These are phyloP conservation scores for Penaeus monodon DNA, from an alignment of 2,888 invertebrate species.

Conservation along the genomic window DNA sequence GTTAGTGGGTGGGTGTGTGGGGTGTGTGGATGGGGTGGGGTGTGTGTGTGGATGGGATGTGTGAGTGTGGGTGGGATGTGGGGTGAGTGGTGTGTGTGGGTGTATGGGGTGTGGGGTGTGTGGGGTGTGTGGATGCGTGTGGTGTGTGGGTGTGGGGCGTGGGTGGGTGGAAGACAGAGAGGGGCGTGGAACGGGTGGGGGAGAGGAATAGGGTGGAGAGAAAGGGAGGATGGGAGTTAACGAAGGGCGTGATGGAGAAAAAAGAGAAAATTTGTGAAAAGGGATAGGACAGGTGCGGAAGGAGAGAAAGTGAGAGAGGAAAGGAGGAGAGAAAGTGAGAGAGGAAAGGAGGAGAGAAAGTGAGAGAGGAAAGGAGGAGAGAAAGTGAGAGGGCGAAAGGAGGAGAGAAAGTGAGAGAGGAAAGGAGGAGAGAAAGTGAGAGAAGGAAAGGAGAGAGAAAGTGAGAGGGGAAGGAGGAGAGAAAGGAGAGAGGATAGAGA, in stretches of 20 bases:
- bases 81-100: not conserved
- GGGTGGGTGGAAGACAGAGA: not conserved
- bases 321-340: no score
- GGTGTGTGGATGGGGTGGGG: not conserved
- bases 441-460: no score
- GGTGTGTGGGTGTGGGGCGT: not conserved
- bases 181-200: not conserved
- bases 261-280: no score
- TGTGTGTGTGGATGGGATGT: not conserved
- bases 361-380: not conserved
- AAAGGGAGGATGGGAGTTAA: not conserved
- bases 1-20: not conserved
- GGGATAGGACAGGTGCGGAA: no score
- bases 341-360: no score
- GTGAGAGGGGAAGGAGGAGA: no score
- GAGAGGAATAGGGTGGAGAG: not conserved
- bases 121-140: not conserved
- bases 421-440: not conserved
- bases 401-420: not conserved
- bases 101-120: not conserved
- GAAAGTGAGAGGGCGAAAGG: not conserved
- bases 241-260: not conserved
- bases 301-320: no score
- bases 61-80: not conserved
- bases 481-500: not conserved